A percentile compares a stretch with the other conserved stretches of the same genome.
phyloP scores from a whole-genome alignment of 2,888 invertebrate genomes.

The Sinodicranocentrus sp. region DNA sequence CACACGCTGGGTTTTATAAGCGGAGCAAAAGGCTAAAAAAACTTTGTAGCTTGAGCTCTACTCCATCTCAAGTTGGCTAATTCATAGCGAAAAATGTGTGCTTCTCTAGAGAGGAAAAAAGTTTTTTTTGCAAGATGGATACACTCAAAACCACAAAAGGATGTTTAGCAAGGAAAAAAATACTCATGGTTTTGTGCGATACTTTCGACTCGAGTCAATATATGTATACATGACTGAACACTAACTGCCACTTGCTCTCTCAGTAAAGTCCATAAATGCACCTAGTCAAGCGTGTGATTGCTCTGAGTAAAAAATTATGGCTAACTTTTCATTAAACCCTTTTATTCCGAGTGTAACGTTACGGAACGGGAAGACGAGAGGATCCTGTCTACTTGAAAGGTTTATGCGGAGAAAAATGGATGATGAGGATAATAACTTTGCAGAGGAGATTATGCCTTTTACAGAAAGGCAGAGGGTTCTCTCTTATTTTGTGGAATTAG shows the following conservation, averaged over 20 bases:
- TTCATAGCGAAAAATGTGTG: conserved; percentile 37
- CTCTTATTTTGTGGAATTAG: too few relatives aligned
- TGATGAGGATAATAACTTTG: too few relatives aligned
- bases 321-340: conserved; percentile 59
- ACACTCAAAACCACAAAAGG: conserved; percentile 46
- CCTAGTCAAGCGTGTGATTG: conserved; percentile 58
- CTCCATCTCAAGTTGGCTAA: conserved; percentile 49
- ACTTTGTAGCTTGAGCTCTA: conserved; percentile 17
- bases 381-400: too few relatives aligned
- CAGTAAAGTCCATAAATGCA: conserved; percentile 23
- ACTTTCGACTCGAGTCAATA: conserved; percentile 25
- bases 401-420: too few relatives aligned
- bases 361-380: too few relatives aligned
- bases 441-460: too few relatives aligned
- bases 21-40: conserved; percentile 29
- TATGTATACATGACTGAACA: conserved; percentile 40
- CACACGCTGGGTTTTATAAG: background rate
- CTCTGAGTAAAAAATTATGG: conserved; percentile 42
- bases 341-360: background rate
- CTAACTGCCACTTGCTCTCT: background rate
- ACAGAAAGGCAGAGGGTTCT: too few relatives aligned
- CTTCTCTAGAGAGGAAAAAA: conserved; percentile 29
- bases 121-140: conserved; percentile 35
- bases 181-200: background rate
- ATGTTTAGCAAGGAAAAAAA: too few relatives aligned